Conservation (phyloP, 2,113 vertebrate species). For the Syrmaticus mikado region DNA sequence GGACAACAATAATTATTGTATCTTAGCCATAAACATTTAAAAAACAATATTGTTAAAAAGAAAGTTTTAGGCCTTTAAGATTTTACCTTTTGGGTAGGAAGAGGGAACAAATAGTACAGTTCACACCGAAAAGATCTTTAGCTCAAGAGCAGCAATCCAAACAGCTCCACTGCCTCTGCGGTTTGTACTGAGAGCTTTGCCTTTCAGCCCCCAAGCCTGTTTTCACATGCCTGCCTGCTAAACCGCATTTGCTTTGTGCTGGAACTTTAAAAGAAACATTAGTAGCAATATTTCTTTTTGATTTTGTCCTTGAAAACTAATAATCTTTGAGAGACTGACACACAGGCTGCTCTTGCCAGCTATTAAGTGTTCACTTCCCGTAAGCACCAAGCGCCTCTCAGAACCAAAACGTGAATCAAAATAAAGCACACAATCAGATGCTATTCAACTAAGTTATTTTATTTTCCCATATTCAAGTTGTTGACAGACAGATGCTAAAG, state of each 20-base stretch:
- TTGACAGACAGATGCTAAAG: slow-evolving; percentile 55
- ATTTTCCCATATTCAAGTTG: slow-evolving; percentile 53
- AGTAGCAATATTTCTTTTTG: neutral
- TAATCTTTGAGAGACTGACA: neutral
- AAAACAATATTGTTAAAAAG: neutral
- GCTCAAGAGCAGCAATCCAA: neutral
- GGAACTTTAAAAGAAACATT: neutral
- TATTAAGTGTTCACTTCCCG: slow-evolving; percentile 10
- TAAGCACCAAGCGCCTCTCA: slow-evolving; percentile 13
- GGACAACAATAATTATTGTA: neutral
- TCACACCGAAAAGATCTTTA: neutral
- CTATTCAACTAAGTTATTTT: slow-evolving; percentile 59
- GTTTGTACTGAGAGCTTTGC: fast-evolving
- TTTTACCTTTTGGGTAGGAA: neutral
- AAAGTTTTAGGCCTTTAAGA: neutral
- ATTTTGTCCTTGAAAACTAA: slow-evolving; percentile 39
- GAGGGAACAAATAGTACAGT: neutral
- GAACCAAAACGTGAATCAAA: slow-evolving; percentile 38
- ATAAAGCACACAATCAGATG: slow-evolving; percentile 60
- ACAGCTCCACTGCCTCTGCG: neutral
- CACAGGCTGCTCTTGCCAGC: neutral
- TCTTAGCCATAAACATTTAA: neutral
- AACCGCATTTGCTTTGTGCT: neutral
- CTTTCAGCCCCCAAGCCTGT: neutral
- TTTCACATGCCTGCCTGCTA: neutral